Conservation (phyloP, 2,888 invertebrate genomes). For the Shargacucullia verbasci region DNA sequence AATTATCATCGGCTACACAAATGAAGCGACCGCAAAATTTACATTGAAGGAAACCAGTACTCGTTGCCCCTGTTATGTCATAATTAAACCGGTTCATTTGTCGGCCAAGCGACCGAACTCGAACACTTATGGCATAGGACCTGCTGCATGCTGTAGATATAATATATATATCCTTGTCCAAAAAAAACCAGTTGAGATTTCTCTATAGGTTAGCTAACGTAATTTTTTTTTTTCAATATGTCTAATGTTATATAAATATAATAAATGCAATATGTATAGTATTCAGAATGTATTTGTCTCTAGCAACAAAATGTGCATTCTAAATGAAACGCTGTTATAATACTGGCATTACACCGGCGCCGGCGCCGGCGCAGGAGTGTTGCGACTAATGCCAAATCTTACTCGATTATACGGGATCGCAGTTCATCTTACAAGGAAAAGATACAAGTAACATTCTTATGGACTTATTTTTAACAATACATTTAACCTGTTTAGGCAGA, state of each 20-base stretch:
- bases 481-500: too few relatives aligned
- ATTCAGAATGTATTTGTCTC: neutral
- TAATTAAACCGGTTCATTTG: conserved; percentile 26
- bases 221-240: too few relatives aligned
- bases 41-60: conserved; percentile 13
- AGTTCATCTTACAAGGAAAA: too few relatives aligned
- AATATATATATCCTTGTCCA: conserved; percentile 11
- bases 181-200: too few relatives aligned
- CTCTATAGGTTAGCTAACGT: too few relatives aligned
- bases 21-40: neutral
- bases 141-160: neutral
- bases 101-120: conserved; percentile 27
- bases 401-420: too few relatives aligned
- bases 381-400: too few relatives aligned
- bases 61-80: conserved; percentile 28
- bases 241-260: too few relatives aligned
- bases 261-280: too few relatives aligned
- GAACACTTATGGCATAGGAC: conserved; percentile 7
- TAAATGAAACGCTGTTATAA: conserved; percentile 6
- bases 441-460: too few relatives aligned
- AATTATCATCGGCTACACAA: conserved; percentile 1
- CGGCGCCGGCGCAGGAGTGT: neutral
- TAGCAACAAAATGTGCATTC: conserved; percentile 2
- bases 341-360: conserved; percentile 8
- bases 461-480: too few relatives aligned